Base-by-base conservation (phyloP, 2,888 invertebrate species). In the Acleris holmiana region DNA sequence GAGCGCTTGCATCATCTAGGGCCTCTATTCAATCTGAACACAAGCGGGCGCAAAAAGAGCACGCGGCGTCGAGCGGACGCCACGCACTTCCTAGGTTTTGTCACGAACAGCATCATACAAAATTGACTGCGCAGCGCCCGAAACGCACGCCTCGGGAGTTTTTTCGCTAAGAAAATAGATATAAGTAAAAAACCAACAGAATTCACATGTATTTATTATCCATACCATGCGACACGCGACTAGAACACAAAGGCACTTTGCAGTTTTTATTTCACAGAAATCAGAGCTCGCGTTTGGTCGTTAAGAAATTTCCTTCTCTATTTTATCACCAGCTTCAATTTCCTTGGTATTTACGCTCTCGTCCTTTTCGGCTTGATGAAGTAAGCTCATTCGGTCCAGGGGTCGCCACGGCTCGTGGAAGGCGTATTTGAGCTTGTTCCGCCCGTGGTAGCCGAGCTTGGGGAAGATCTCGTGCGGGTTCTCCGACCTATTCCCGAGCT, bases 351-450 rank as follows among this genome's bases (percentile, higher is more conserved):
- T 67, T 2, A 67, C 75, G 2, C 73, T 68, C 25, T 86, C 86
- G 7, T 84, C 79, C 29, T 79, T 82, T 67, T 88, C 91, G 0
- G 90, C 91, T 61, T 85, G 73, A n/a, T 84, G 80, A 21, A 91
- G 71, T 44, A 91, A 69, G 0, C 81, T 62, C 47, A 88, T 60
- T 47, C 91, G 79, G 71, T 91, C 90, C 29, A 90, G 67, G 0
- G 91, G 91, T 48, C 79, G 85, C 91, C 91, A 91, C 0, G 91
- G 91, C 69, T 91, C 91, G 53, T 91, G 91, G 70, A 91, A 91
- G 0, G 91, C 91, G 66, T 83, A 90, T 67, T 88, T 91, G 67
- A 84, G 89, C 69, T 88, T 91, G 53, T 65, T 81, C 46, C 69
- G 82, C 0, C 91, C 91, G 56, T 91, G 91, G 68, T 91, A 91